A percentile compares a stretch with the other conserved stretches of the same genome.
These are phyloP conservation scores for Melieria crassipennis DNA, from an alignment of 2,888 invertebrate species.

Conservation along the genomic window DNA sequence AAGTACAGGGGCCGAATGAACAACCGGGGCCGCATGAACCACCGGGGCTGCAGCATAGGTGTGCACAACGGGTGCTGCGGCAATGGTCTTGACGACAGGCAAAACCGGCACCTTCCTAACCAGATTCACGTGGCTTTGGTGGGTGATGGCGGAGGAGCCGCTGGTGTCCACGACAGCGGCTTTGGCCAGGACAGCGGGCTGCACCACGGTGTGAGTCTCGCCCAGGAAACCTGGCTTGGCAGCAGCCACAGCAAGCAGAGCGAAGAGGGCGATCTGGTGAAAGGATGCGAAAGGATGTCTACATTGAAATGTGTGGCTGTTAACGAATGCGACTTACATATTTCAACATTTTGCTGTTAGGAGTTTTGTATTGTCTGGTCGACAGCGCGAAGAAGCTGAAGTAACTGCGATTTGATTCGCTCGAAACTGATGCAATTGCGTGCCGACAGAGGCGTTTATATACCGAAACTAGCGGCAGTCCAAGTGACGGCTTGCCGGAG, in stretches of 20 bases:
- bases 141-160: conserved; percentile 68
- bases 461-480: conserved; percentile 37
- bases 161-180: conserved; percentile 57
- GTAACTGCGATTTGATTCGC: conserved; percentile 32
- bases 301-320: neutral
- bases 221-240: conserved; percentile 61
- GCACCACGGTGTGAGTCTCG: conserved; percentile 55
- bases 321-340: conserved; percentile 54
- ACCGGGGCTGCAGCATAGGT: conserved; percentile 43
- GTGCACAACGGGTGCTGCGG: conserved; percentile 38
- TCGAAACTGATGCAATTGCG: conserved; percentile 54
- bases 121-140: conserved; percentile 69
- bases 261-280: conserved; percentile 70
- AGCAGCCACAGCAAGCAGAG: conserved; percentile 68
- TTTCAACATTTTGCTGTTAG: conserved; percentile 60
- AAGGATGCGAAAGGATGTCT: no score
- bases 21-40: conserved; percentile 52
- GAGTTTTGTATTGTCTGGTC: conserved; percentile 37
- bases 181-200: conserved; percentile 57
- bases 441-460: conserved; percentile 47
- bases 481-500: no score
- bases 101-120: conserved; percentile 65
- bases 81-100: conserved; percentile 47
- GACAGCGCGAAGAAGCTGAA: conserved; percentile 17
- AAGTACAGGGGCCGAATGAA: conserved; percentile 56